These are phyloP conservation scores for Latrodectus geometricus DNA, from an alignment of 1,140 invertebrate genomes.

Conservation along the genomic window DNA sequence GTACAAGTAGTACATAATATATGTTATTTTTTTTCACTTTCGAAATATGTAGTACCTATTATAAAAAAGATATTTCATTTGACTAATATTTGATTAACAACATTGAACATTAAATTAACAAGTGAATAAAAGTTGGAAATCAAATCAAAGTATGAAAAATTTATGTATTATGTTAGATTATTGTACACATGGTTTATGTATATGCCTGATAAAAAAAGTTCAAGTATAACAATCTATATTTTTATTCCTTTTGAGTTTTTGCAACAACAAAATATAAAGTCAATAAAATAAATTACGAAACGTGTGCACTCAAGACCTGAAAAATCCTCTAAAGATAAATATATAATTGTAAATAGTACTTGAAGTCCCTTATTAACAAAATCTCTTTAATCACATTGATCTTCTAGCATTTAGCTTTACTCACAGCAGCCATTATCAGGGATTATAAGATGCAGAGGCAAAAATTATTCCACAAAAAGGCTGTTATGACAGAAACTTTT, in stretches of 20 bases:
- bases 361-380: constrained; percentile 47
- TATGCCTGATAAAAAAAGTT: background rate
- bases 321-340: constrained; percentile 43
- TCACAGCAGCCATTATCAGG: constrained; percentile 27
- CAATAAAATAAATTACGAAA: background rate
- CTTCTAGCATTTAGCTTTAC: background rate
- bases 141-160: no score
- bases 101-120: no score
- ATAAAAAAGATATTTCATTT: no score
- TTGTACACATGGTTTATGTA: no score
- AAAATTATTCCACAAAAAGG: constrained; percentile 46
- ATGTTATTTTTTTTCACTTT: no score
- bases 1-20: no score
- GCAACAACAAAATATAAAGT: background rate
- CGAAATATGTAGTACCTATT: no score
- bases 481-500: constrained; percentile 35
- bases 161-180: no score
- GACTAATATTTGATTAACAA: no score
- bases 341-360: constrained; percentile 51
- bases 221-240: background rate
- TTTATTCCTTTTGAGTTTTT: background rate
- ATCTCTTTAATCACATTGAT: constrained; percentile 45
- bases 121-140: no score
- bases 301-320: constrained; percentile 5
- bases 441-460: constrained; percentile 20